These are phyloP conservation scores for Lophius americanus DNA, from an alignment of 2,797 vertebrate genomes.

Conservation along the genomic window DNA sequence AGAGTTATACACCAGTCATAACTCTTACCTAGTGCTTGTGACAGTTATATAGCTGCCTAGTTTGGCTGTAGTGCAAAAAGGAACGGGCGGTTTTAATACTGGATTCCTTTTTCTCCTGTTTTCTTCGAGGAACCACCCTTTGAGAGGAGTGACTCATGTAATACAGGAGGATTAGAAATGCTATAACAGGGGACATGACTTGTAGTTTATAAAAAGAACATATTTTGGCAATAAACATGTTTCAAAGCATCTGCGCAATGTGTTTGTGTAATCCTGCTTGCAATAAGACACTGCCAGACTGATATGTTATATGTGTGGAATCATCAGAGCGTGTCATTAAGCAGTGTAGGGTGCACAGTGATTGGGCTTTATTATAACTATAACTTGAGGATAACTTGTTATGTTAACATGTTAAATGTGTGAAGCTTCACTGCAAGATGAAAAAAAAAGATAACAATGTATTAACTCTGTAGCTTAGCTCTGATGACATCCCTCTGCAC, in stretches of 20 bases:
- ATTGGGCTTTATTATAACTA: conserved; percentile 15
- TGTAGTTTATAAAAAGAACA: conserved; percentile 4
- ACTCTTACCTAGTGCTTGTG: conserved; percentile 63
- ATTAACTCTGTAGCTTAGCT: conserved; percentile 37
- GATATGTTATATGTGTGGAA: conserved; percentile 23
- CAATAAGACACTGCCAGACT: conserved; percentile 19
- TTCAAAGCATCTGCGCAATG: conserved; percentile 23
- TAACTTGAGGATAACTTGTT: conserved; percentile 14
- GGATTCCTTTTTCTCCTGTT: conserved; percentile 37
- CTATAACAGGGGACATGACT: conserved; percentile 14
- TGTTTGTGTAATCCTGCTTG: conserved; percentile 38
- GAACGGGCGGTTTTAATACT: conserved; percentile 63
- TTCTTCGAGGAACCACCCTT: conserved; percentile 18
- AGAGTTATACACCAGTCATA: conserved; percentile 67
- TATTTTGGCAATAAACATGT: conserved; percentile 37
- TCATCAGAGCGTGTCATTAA: conserved; percentile 37
- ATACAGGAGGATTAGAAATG: conserved; percentile 14
- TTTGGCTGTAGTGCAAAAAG: conserved; percentile 56
- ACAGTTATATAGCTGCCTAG: conserved; percentile 66
- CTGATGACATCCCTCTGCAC: conserved; percentile 49
- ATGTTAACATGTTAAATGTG: not conserved
- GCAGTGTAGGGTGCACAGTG: not conserved
- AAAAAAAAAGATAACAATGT: conserved; percentile 15
- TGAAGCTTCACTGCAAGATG: not conserved
- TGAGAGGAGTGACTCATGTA: not conserved